Base-by-base conservation (phyloP, 2,888 invertebrate genomes). In the Stramonita haemastoma region DNA sequence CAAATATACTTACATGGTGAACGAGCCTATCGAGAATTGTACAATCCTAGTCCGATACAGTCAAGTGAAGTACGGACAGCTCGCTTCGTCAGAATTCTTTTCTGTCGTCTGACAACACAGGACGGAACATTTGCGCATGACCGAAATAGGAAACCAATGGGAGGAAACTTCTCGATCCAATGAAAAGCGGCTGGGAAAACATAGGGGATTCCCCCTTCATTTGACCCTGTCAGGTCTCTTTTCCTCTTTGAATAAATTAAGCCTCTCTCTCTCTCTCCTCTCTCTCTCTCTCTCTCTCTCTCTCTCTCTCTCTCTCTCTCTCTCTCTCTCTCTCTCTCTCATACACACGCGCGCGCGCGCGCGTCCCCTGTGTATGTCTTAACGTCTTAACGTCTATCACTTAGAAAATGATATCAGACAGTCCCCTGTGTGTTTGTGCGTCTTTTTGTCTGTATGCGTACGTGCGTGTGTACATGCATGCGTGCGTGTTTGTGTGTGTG, bases 131-230 rank as follows among this genome's bases (percentile, higher is more conserved):
- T 46, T 79, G 73, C 87, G 87, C 87, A 87, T 87, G 87, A 22
- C 73, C 70, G n/a, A 73, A 6, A 11, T 15, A 26, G 19, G n/a
- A 2, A 86, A 36, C 86, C 86, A 86, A 86, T 70, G n/a, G 36
- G 26, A 32, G n/a, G 57, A 70, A 34, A 73, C 32, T 17, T 36
- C 26, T 19, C 32, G 15, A 13, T 46, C 87, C 87, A 87, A 87
- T 87, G 66, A 86, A 86, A 70, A 22, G 13, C 60, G 66, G 6
- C 60, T 29, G 29, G 85, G 87, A 36, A 46, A 34, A 32, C 17
- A 60, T 46, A 46, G 87, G 87, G 87, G 73, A 87, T 34, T 73
- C 87, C 87, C 86, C 87, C 36, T 56, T n/a, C 46, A 1, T 15
- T 79, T 15, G 13, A 11, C 26, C 6, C 13, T 73, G 73, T 13